phyloP scores from a whole-genome alignment of 2,113 vertebrate genomes.

The Tychaedon coryphoeus region DNA sequence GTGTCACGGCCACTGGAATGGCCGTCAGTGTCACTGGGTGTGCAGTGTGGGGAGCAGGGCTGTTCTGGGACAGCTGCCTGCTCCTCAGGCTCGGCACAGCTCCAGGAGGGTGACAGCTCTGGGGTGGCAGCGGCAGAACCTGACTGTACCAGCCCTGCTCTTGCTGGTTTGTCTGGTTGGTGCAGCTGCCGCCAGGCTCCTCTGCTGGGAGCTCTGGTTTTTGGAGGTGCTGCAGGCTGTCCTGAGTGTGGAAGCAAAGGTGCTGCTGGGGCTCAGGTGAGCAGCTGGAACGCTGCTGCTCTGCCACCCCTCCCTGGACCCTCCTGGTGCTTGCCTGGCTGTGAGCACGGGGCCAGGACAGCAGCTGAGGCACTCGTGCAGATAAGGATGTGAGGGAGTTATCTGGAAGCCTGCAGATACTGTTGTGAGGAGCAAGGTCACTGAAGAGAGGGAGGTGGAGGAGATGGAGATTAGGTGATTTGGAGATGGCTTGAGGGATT shows the following conservation, averaged over 20 bases:
- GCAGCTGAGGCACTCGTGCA: neutral
- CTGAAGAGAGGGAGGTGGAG: neutral
- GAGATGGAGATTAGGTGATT: constrained; percentile 35
- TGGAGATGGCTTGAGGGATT: constrained; percentile 31
- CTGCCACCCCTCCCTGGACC: neutral
- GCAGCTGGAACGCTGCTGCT: neutral
- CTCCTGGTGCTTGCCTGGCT: neutral
- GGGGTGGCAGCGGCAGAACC: neutral
- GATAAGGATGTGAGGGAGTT: constrained; percentile 28
- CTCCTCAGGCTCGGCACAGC: accelerated
- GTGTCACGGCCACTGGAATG: neutral
- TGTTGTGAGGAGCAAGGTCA: neutral
- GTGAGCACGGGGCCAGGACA: neutral
- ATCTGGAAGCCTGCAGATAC: constrained; percentile 2
- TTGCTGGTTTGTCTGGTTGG: too few relatives aligned
- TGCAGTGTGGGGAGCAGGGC: accelerated
- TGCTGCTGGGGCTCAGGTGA: neutral
- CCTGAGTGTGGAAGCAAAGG: neutral
- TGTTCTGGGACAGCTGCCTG: neutral
- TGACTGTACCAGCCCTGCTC: accelerated
- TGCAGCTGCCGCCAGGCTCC: neutral
- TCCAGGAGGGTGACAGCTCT: neutral
- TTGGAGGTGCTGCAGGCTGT: accelerated
- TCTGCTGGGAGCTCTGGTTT: neutral
- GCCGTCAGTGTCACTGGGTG: accelerated